phyloP scores from a whole-genome alignment of 2,888 invertebrate species.

The Cosmorhoe ocellata region DNA sequence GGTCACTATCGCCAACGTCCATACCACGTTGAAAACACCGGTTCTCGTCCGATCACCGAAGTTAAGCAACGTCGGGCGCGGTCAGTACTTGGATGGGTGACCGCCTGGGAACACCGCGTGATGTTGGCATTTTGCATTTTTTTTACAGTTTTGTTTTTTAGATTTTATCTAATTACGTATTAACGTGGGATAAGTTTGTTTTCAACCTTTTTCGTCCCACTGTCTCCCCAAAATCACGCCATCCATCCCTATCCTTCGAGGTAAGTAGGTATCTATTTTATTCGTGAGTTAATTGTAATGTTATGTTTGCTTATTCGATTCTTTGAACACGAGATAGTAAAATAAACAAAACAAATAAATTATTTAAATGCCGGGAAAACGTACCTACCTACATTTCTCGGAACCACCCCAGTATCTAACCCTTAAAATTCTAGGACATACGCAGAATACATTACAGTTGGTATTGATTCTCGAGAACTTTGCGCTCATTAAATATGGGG shows the following conservation, averaged over 20 bases:
- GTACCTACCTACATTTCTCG: conserved; percentile 5
- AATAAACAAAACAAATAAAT: conserved; percentile 3
- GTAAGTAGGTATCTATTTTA: too few relatives aligned
- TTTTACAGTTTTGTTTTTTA: background rate
- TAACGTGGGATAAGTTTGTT: too few relatives aligned
- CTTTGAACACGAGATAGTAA: background rate
- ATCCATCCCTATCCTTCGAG: too few relatives aligned
- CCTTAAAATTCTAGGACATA: conserved; percentile 1
- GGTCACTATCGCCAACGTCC: conserved; percentile 56
- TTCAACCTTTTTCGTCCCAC: too few relatives aligned
- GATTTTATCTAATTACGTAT: too few relatives aligned
- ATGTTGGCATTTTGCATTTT: conserved; percentile 47
- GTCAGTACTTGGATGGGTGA: conserved; percentile 80
- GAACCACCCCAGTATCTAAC: conserved; percentile 6
- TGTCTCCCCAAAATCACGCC: too few relatives aligned
- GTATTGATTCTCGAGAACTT: conserved; percentile 5
- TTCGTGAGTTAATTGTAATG: too few relatives aligned
- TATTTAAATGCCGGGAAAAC: conserved; percentile 6
- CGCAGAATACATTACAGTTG: background rate
- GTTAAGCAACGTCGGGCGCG: conserved; percentile 77
- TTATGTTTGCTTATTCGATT: too few relatives aligned
- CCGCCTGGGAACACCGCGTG: conserved; percentile 65
- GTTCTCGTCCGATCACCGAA: conserved; percentile 77
- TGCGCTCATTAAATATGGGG: conserved; percentile 2
- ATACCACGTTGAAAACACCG: conserved; percentile 60